Evolutionary conservation across 2,888 invertebrate species (phyloP), one percentile per base, ranked within the genome.

Genomic region (Pachliopta kotzebuea): DNA sequence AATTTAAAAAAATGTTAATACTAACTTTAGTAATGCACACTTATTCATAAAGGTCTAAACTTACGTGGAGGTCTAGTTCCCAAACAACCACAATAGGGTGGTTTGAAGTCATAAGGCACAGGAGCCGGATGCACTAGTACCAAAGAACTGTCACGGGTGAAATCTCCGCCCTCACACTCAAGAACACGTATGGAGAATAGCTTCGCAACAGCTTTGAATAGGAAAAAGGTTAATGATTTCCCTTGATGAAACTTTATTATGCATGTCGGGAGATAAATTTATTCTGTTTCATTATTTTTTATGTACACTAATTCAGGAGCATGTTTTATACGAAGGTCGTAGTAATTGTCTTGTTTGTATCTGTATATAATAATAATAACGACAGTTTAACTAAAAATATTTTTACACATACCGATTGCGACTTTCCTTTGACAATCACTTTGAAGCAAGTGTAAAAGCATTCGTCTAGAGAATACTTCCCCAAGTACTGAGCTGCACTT

Each of bases 401-500:
- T 37, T 37, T 37, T 37, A 26, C 23, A 50, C 23, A 71, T 78
- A 93, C 94, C 93, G 74, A 89, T 68, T 54, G 92, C 93, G n/a
- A 93, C 87, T 68, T 89, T 84, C 58, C 90, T 83, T 0, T 79
- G 75, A 6, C 88, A 81, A 26, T 90, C 88, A 45, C 85, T 85
- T 58, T 90, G 85, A 80, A 94, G 85, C 45, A 94, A 79, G 73
- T 92, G 91, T 53, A 92, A 75, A 17, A 95, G 76, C 93, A 95
- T 94, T 23, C 89, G 82, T 69, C 94, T 86, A 0, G 93, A 90
- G 71, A 95, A 93, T n/a, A 90, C 89, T 62, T 93, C 93, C 0
- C 95, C 95, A 11, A 95, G 82, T 4, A 94, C 93, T 0, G 94
- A 90, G 11, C 94, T 93, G 71, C 93, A 94, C 81, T 95, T 95